Evolutionary conservation across 2,113 vertebrate genomes (phyloP).

Genomic region (Rana temporaria): DNA sequence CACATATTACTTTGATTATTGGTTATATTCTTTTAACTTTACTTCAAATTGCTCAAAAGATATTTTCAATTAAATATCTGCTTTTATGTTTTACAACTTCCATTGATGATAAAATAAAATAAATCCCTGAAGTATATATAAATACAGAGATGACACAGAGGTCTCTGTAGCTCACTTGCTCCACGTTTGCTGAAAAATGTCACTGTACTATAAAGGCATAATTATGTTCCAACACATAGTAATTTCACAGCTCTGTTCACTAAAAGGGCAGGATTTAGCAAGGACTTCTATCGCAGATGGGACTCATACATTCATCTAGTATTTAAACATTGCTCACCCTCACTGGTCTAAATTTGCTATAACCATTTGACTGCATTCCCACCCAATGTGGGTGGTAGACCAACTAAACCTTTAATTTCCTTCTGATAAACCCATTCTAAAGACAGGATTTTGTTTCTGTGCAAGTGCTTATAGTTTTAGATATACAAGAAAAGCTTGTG

Average conservation of each 20-base stretch:
- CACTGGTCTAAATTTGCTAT: neutral
- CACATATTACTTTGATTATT: too few species aligned
- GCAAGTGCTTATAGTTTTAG: conserved; percentile 24
- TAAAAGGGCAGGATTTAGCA: conserved; percentile 44
- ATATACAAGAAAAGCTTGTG: too few species aligned
- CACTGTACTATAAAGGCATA: conserved; percentile 44
- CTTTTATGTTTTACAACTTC: neutral
- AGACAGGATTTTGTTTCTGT: conserved; percentile 2
- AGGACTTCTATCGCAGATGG: conserved; percentile 37
- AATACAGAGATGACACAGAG: conserved; percentile 19
- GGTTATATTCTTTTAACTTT: too few species aligned
- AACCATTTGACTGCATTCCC: neutral
- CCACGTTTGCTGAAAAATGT: conserved; percentile 25
- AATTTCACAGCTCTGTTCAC: conserved; percentile 38
- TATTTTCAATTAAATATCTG: too few species aligned
- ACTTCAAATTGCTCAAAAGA: too few species aligned
- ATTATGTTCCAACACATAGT: conserved; percentile 39
- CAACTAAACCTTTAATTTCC: conserved; percentile 38
- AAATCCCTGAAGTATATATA: neutral
- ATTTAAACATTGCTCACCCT: conserved; percentile 22
- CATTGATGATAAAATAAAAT: neutral
- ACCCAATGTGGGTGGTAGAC: conserved; percentile 28
- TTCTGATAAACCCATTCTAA: conserved; percentile 9
- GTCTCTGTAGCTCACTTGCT: neutral
- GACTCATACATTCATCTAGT: neutral